phyloP scores from a whole-genome alignment of 2,888 invertebrate species.

The Orthosia gracilis region DNA sequence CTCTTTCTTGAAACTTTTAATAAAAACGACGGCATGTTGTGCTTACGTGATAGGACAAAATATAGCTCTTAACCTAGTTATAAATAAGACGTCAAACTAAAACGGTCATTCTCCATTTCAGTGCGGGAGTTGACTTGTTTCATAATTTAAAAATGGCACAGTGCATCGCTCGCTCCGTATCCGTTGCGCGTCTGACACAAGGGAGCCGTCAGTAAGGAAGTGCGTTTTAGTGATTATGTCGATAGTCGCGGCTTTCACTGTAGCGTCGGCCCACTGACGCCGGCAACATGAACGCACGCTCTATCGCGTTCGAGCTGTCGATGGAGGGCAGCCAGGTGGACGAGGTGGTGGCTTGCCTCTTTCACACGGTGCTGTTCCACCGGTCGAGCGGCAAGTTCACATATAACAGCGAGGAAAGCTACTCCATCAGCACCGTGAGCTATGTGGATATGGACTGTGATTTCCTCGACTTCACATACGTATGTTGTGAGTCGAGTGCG shows the following conservation, averaged over 20 bases:
- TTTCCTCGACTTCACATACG: conserved; percentile 99
- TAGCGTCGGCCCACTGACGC: conserved; percentile 81
- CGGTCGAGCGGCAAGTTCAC: conserved; percentile 98
- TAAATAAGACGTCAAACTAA: conserved; percentile 71
- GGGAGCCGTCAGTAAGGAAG: conserved; percentile 72
- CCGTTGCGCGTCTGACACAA: conserved; percentile 57
- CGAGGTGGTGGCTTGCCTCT: conserved; percentile 97
- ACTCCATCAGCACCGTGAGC: conserved; percentile 98
- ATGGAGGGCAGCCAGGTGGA: conserved; percentile 98
- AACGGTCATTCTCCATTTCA: conserved; percentile 88
- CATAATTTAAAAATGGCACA: conserved; percentile 83
- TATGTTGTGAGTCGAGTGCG: conserved; percentile 96
- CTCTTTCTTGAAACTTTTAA: background rate
- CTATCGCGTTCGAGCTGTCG: conserved; percentile 95
- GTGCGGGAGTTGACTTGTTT: conserved; percentile 85
- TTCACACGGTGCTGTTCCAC: conserved; percentile 98
- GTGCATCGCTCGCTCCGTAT: conserved; percentile 68
- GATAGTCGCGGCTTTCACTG: conserved; percentile 67
- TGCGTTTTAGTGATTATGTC: conserved; percentile 79
- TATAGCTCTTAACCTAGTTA: conserved; percentile 39
- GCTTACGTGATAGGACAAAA: conserved; percentile 22
- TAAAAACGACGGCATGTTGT: conserved; percentile 10
- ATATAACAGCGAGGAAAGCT: conserved; percentile 98
- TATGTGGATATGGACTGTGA: conserved; percentile 99
- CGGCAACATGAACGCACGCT: conserved; percentile 94